These are phyloP conservation scores for Stegana nigrithorax DNA, from an alignment of 2,888 invertebrate genomes.

Conservation along the genomic window DNA sequence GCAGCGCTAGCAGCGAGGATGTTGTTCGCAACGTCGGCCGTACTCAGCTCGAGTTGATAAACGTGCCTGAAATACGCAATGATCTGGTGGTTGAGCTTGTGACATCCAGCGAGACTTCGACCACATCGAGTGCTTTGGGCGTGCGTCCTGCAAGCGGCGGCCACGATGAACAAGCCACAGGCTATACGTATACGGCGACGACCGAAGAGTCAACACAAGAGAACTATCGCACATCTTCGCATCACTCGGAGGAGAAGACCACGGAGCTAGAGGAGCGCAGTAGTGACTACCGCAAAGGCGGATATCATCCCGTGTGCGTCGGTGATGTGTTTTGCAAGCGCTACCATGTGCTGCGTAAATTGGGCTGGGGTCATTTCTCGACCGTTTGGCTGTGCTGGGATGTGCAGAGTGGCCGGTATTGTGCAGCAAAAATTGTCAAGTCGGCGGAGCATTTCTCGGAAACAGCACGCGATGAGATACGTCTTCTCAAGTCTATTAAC, in stretches of 20 bases:
- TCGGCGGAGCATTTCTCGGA: slow-evolving; percentile 98
- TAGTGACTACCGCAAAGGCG: slow-evolving; percentile 91
- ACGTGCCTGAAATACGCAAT: too few relatives aligned
- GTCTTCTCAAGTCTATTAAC: slow-evolving; percentile 91
- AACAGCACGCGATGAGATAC: slow-evolving; percentile 98
- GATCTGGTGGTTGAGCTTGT: too few relatives aligned
- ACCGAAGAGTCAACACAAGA: slow-evolving; percentile 60
- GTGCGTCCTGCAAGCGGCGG: slow-evolving; percentile 73
- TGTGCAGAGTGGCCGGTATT: slow-evolving; percentile 89
- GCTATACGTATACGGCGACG: slow-evolving; percentile 72
- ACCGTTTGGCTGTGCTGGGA: slow-evolving; percentile 99
- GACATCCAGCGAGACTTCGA: too few relatives aligned
- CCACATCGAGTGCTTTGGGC: not conserved
- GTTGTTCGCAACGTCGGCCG: not conserved
- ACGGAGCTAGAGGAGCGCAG: slow-evolving; percentile 85
- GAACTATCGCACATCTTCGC: not conserved
- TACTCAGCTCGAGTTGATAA: not conserved
- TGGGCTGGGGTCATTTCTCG: slow-evolving; percentile 94
- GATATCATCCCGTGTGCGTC: slow-evolving; percentile 97
- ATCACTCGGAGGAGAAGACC: slow-evolving; percentile 77
- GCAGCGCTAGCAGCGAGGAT: slow-evolving; percentile 23
- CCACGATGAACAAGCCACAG: not conserved
- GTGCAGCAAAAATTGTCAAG: slow-evolving; percentile 98
- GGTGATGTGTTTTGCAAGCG: slow-evolving; percentile 83
- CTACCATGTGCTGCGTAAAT: slow-evolving; percentile 77